Evolutionary conservation across 2,113 vertebrate genomes (phyloP).

Genomic region (Psittacula cyanocephala): DNA sequence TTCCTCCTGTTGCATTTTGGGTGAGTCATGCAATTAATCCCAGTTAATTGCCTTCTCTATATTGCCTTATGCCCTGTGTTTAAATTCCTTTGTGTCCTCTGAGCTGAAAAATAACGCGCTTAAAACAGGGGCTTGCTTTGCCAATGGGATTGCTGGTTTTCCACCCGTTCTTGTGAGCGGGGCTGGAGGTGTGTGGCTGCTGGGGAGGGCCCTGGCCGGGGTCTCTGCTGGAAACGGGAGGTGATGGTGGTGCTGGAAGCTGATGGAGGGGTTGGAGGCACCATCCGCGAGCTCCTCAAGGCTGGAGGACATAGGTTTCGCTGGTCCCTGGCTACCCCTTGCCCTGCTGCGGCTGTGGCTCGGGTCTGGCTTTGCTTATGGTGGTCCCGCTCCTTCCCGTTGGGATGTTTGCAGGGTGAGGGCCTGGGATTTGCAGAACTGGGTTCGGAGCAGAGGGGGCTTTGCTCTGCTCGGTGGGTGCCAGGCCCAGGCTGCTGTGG

Average conservation of each 20-base stretch:
- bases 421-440: neutral
- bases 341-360: accelerated
- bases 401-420: neutral
- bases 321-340: neutral
- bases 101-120: neutral
- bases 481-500: neutral
- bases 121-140: neutral
- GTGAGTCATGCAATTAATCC: slow-evolving; percentile 58
- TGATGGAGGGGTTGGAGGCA: neutral
- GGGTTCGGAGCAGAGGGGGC: neutral
- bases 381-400: neutral
- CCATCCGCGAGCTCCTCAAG: accelerated
- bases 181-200: accelerated
- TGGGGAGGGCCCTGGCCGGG: accelerated
- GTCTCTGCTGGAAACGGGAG: neutral
- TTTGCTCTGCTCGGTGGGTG: neutral
- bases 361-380: accelerated
- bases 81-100: slow-evolving; percentile 50
- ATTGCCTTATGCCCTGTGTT: slow-evolving; percentile 38
- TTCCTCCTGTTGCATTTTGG: slow-evolving; percentile 25
- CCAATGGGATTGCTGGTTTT: neutral
- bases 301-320: neutral
- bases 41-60: slow-evolving; percentile 35
- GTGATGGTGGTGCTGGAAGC: neutral
- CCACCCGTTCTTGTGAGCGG: neutral